These are phyloP conservation scores for Polia nebulosa DNA, from an alignment of 2,888 invertebrate genomes.

Conservation along the genomic window DNA sequence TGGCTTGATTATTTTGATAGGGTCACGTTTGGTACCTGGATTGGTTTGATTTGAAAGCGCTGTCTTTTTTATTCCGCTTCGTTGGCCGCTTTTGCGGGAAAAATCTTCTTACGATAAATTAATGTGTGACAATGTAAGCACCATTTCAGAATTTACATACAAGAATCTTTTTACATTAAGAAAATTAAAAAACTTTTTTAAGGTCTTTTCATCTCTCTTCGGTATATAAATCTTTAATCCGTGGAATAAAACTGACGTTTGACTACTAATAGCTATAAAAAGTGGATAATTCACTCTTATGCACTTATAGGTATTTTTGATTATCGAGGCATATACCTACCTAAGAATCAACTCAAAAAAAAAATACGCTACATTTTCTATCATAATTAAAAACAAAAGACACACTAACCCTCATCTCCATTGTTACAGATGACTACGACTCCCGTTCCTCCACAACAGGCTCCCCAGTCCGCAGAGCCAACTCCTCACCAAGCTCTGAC, in stretches of 20 bases:
- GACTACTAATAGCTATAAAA: too few species aligned
- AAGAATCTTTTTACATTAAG: too few species aligned
- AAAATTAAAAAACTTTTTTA: too few species aligned
- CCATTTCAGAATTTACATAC: too few species aligned
- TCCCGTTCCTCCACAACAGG: conserved; percentile 87
- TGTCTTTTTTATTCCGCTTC: not conserved
- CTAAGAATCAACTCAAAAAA: too few species aligned
- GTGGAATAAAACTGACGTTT: too few species aligned
- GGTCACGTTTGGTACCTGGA: not conserved
- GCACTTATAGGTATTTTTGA: too few species aligned
- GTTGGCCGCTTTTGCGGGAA: not conserved
- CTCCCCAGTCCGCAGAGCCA: conserved; percentile 83
- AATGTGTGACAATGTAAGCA: too few species aligned
- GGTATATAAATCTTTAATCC: too few species aligned
- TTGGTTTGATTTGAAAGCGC: not conserved
- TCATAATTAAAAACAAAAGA: not conserved
- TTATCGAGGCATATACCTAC: too few species aligned
- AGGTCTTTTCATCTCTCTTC: too few species aligned
- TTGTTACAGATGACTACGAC: conserved; percentile 90
- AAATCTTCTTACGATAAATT: not conserved
- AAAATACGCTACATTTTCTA: not conserved
- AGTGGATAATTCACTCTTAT: too few species aligned
- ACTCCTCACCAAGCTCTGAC: conserved; percentile 87
- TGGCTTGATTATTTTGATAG: conserved; percentile 12
- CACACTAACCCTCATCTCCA: conserved; percentile 30